Evolutionary conservation across 2,888 invertebrate genomes (phyloP), one percentile per base, ranked within the genome.

Genomic region (Cylindroiulus punctatus): DNA sequence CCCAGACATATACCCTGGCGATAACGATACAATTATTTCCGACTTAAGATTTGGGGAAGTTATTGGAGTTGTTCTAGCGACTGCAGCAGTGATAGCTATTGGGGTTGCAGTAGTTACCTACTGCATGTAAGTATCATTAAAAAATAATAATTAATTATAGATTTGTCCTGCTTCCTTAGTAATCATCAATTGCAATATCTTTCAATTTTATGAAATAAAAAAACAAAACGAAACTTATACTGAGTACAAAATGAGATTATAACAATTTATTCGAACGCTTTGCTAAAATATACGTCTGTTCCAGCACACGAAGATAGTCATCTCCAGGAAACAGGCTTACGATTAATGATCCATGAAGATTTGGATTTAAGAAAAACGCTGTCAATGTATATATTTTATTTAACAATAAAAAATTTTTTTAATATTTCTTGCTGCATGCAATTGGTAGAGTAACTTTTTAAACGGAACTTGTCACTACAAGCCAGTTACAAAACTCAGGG

Each of bases 21-120:
- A 83, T 1, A 36, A 40, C 40, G 44, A 40, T n/a, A n/a, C 14
- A 40, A 40, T 19, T 40, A 12, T 19, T 0, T 83, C 10, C n/a
- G n/a, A 83, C 83, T 0, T 83, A n/a, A n/a, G n/a, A n/a, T n/a
- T 83, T 44, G 42, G 44, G 19, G 83, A 40, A 83, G 17, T 83
- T 83, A 17, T 83, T 8, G 83, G 42, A 40, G n/a, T 83, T 22
- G 17, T 40, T 19, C 32, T 83, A 22, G 83, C 40, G 17, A 44
- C 44, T 40, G 40, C 83, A 10, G 22, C 44, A n/a, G 3, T 83
- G 40, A 83, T 83, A 83, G 12, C 44, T 40, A 42, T 83, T 42
- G 22, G 14, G 40, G 10, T 83, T 40, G 83, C 22, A 83, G 10
- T 83, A 42, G 40, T 83, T 1, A 36, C 10, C 0, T n/a, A 40